Evolutionary conservation across 2,888 invertebrate species (phyloP).

Genomic region (Nemurella pictetii): DNA sequence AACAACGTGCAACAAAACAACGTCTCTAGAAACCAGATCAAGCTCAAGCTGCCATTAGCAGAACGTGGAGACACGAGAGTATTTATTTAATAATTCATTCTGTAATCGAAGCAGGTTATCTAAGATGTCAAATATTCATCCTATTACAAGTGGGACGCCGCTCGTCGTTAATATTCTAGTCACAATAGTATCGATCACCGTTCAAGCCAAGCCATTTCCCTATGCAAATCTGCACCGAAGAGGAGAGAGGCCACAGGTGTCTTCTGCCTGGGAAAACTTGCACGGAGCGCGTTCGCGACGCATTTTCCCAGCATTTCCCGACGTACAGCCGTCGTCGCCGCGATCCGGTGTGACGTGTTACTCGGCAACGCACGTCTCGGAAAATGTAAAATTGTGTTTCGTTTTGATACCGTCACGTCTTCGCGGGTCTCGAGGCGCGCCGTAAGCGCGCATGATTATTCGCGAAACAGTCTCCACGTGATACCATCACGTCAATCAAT

Average conservation of each 20-base stretch:
- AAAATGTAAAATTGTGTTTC: slow-evolving; percentile 9
- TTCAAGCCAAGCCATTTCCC: not conserved
- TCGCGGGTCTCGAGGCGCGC: not conserved
- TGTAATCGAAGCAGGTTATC: not conserved
- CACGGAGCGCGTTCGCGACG: not conserved
- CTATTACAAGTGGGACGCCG: not conserved
- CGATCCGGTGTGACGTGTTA: not conserved
- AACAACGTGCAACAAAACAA: not conserved
- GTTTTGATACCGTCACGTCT: slow-evolving; percentile 8
- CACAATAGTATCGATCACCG: not conserved
- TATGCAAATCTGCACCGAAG: not conserved
- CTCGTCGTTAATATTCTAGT: not conserved
- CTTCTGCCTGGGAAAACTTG: not conserved
- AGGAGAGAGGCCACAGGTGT: not conserved
- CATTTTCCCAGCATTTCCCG: not conserved
- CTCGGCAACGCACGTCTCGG: not conserved
- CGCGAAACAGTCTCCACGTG: slow-evolving; percentile 16
- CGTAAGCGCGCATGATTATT: not conserved
- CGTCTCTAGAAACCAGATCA: not conserved
- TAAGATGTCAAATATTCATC: not conserved
- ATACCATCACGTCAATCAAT: slow-evolving; percentile 23
- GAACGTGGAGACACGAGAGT: not conserved
- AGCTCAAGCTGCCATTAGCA: not conserved
- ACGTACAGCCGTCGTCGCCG: too few relatives aligned
- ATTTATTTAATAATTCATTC: not conserved